Percentiles rank a stretch among this genome's conserved stretches.
These are phyloP conservation scores for Euclidia mi DNA, from an alignment of 2,888 invertebrate species.

Conservation along the genomic window DNA sequence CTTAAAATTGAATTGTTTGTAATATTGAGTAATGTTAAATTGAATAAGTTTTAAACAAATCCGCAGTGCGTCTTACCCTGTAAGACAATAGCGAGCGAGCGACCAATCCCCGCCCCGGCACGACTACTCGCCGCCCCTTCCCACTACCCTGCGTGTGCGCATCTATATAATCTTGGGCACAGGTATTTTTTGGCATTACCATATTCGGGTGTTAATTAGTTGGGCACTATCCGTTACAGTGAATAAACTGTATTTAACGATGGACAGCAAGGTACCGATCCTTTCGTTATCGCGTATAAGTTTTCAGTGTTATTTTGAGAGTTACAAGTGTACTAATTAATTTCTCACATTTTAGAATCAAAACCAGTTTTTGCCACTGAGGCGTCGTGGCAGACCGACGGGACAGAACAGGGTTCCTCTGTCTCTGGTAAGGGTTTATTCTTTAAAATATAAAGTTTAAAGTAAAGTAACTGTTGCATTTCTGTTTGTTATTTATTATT, in stretches of 20 bases:
- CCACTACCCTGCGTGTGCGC: background rate
- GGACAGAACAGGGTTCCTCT: conserved; percentile 64
- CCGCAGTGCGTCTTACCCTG: too few species aligned
- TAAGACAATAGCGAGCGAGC: background rate
- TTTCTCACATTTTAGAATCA: background rate
- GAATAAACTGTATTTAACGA: background rate
- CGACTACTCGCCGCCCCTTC: background rate
- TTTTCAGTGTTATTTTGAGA: background rate
- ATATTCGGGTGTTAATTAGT: background rate
- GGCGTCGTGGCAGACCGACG: conserved; percentile 62
- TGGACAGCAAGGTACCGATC: background rate
- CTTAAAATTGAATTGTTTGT: too few species aligned
- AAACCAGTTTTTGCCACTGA: background rate
- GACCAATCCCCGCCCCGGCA: background rate
- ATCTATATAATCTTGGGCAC: background rate
- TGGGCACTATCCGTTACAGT: background rate
- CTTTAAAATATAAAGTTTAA: conserved; percentile 1
- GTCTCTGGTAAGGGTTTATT: conserved; percentile 62
- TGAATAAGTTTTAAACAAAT: too few species aligned
- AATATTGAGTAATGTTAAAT: too few species aligned
- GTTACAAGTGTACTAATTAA: background rate
- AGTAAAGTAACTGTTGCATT: too few species aligned
- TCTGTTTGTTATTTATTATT: background rate
- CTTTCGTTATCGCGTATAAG: too few species aligned
- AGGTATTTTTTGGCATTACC: background rate